phyloP scores from a whole-genome alignment of 2,888 invertebrate species.

The Julus scandinavius region DNA sequence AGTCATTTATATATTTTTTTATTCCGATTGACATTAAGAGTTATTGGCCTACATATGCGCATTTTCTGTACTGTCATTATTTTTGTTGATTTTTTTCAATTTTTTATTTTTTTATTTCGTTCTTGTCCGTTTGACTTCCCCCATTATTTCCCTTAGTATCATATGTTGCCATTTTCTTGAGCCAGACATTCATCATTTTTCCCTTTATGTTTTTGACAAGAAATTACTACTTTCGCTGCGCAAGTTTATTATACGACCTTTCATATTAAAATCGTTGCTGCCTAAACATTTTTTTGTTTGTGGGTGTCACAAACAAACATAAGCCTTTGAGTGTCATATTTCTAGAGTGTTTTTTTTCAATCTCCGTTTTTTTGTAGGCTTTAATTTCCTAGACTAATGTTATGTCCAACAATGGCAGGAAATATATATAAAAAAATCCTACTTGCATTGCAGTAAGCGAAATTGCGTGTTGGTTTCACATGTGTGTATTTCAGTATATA shows the following conservation, averaged over 20 bases:
- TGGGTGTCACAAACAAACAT: neutral
- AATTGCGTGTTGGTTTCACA: neutral
- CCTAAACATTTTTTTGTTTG: constrained; percentile 1
- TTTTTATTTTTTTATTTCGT: neutral
- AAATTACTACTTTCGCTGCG: neutral
- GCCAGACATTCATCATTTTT: constrained; percentile 1
- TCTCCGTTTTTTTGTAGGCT: neutral
- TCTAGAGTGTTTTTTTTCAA: neutral
- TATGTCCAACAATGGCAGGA: constrained; percentile 10
- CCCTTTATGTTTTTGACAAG: constrained; percentile 29
- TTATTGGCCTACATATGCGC: neutral
- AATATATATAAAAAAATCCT: neutral
- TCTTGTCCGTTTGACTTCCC: neutral
- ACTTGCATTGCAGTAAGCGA: neutral
- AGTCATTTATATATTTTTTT: neutral
- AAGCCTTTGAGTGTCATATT: neutral
- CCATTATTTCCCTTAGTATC: constrained; percentile 1
- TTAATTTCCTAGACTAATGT: constrained; percentile 18
- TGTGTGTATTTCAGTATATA: neutral
- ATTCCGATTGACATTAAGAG: constrained; percentile 9
- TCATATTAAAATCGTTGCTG: constrained; percentile 8
- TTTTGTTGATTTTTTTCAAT: neutral
- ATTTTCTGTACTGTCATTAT: constrained; percentile 10
- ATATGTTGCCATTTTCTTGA: neutral
- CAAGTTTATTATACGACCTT: neutral